These are phyloP conservation scores for Brachyopa scutellaris DNA, from an alignment of 2,888 invertebrate genomes.

Conservation along the genomic window DNA sequence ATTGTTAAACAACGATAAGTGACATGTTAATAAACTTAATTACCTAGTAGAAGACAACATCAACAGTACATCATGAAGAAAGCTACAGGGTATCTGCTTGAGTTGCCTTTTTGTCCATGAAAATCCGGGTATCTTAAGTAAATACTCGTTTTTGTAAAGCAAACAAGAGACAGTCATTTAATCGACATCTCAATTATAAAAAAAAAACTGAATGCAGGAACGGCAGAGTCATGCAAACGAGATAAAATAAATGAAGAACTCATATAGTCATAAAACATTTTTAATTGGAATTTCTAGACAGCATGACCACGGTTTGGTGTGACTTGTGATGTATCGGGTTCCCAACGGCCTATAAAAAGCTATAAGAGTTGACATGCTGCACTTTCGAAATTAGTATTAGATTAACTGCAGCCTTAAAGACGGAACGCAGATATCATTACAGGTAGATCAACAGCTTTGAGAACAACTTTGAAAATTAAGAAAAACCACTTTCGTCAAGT, in stretches of 20 bases:
- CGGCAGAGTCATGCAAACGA: neutral
- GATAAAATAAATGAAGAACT: conserved; percentile 4
- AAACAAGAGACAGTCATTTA: conserved; percentile 32
- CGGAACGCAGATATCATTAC: too few relatives aligned
- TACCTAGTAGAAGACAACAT: conserved; percentile 19
- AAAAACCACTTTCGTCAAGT: too few relatives aligned
- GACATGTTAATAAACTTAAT: conserved; percentile 46
- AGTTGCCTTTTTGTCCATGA: conserved; percentile 1
- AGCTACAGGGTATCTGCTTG: neutral
- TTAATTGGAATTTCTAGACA: conserved; percentile 28
- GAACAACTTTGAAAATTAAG: too few relatives aligned
- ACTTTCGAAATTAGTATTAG: too few relatives aligned
- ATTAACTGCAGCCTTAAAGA: too few relatives aligned
- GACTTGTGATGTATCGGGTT: too few relatives aligned
- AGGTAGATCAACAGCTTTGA: too few relatives aligned
- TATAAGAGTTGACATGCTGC: too few relatives aligned
- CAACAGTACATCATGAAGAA: neutral
- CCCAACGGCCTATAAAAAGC: too few relatives aligned
- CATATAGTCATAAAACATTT: neutral
- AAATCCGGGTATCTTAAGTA: neutral
- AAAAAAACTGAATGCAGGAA: neutral
- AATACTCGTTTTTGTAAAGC: neutral
- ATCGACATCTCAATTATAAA: conserved; percentile 36
- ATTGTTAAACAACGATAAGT: conserved; percentile 18
- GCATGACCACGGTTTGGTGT: too few relatives aligned